Evolutionary conservation across 2,888 invertebrate species (phyloP), one percentile per base, ranked within the genome.

Genomic region (Romanomermis culicivorax): DNA sequence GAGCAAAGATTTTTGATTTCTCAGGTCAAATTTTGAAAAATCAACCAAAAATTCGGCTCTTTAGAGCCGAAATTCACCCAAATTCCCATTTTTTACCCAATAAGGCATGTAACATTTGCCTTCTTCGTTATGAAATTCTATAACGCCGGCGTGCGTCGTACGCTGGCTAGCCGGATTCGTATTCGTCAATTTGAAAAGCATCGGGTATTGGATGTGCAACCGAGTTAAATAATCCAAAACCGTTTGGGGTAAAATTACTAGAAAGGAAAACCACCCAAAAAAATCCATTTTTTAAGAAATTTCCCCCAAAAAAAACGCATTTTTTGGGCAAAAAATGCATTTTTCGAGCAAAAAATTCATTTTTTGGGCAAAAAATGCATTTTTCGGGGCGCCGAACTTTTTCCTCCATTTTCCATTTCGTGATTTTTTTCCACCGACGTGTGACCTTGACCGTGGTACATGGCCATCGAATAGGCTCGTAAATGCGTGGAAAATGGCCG

Each of bases 121-220:
- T 72, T 99, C 97, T 69, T 95, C 93, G 11, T 97, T 95, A 4
- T 95, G 88, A 76, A 97, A 97, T 71, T 97, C 97, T 59, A 97
- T 71, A 0, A 97, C 95, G 36, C 75, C 75, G 69, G 88, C 87
- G 69, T 97, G 95, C 11, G 93, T 91, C 29, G 80, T 76, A 58
- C 88, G 77, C 60, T 80, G 80, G 24, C 64, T 64, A 65, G 82
- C 83, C 62, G 80, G 81, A 70, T 95, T 93, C 62, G 80, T 81
- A 69, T 93, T 93, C 36, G 68, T 84, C 36, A 97, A 73, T 70
- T 91, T 93, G 70, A 97, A 97, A 56, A 97, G 77, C 95, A 97
- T 97, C 0, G 97, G 97, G 68, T 95, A 97, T 66, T 84, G 87
- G 59, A 95, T 88, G 71, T 93, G 93, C 25, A 89, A 74, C 57